A percentile compares a stretch with the other conserved stretches of the same genome.
phyloP scores from a whole-genome alignment of 2,113 vertebrate genomes.

The Microcebus lehilahytsara region DNA sequence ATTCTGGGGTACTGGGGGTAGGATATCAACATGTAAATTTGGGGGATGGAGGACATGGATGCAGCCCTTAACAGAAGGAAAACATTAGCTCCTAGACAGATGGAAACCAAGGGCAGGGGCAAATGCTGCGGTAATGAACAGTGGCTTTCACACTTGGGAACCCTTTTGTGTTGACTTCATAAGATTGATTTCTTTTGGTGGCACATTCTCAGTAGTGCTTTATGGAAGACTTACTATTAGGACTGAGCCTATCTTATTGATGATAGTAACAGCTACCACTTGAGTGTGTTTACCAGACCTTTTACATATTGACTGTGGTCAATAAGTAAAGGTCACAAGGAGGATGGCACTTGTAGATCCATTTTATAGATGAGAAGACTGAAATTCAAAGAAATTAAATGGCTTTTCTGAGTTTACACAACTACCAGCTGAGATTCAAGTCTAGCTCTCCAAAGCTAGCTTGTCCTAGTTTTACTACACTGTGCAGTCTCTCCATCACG shows the following conservation, averaged over 20 bases:
- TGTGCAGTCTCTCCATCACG: fast-evolving
- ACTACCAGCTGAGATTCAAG: neutral
- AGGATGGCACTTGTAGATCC: neutral
- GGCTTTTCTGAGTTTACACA: neutral
- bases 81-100: neutral
- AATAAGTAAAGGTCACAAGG: neutral
- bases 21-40: neutral
- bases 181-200: neutral
- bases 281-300: neutral
- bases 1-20: neutral
- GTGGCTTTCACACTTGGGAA: neutral
- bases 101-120: neutral
- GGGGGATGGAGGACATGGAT: neutral
- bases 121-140: neutral
- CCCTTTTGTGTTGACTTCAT: neutral
- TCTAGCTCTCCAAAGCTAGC: neutral
- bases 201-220: neutral
- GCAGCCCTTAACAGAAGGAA: neutral
- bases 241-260: neutral
- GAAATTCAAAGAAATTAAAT: neutral
- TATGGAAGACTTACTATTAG: neutral
- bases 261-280: neutral
- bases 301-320: neutral
- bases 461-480: neutral
- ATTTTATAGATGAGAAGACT: neutral